Conservation (phyloP, 2,888 invertebrate genomes). For the Campoplex nolae region DNA sequence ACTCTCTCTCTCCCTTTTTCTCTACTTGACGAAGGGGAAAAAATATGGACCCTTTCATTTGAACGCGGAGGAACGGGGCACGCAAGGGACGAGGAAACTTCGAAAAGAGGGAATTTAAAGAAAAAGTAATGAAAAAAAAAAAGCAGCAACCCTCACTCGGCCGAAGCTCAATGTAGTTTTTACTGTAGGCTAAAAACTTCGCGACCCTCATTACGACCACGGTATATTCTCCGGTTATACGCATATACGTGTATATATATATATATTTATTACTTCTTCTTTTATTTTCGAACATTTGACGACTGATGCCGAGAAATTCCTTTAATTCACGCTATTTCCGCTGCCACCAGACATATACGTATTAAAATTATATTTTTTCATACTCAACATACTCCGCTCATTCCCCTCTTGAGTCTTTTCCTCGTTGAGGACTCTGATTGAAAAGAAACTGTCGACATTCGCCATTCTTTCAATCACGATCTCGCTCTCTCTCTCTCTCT, state of each 20-base stretch:
- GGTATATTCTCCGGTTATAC: background rate
- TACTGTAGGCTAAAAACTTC: background rate
- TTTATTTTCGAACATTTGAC: constrained; percentile 49
- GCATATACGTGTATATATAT: background rate
- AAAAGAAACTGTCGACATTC: constrained; percentile 54
- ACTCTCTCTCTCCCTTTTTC: background rate
- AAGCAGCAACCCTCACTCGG: constrained; percentile 1
- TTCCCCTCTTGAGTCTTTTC: background rate
- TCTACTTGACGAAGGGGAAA: background rate
- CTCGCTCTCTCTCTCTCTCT: background rate
- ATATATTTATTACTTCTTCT: constrained; percentile 32
- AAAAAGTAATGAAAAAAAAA: constrained; percentile 21
- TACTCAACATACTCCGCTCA: constrained; percentile 5
- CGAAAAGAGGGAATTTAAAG: constrained; percentile 17
- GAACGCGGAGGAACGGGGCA: constrained; percentile 14
- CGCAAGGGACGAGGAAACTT: constrained; percentile 12
- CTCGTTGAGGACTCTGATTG: constrained; percentile 35
- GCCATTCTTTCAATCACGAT: constrained; percentile 12
- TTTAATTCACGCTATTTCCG: constrained; percentile 14
- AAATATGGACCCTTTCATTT: constrained; percentile 29
- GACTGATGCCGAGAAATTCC: constrained; percentile 14
- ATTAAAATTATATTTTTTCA: constrained; percentile 1
- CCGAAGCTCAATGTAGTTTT: constrained; percentile 22
- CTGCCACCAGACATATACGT: background rate
- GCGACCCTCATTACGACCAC: constrained; percentile 63